A percentile compares a stretch with the other conserved stretches of the same genome.
phyloP scores from a whole-genome alignment of 2,888 invertebrate species.

The Operophtera brumata region DNA sequence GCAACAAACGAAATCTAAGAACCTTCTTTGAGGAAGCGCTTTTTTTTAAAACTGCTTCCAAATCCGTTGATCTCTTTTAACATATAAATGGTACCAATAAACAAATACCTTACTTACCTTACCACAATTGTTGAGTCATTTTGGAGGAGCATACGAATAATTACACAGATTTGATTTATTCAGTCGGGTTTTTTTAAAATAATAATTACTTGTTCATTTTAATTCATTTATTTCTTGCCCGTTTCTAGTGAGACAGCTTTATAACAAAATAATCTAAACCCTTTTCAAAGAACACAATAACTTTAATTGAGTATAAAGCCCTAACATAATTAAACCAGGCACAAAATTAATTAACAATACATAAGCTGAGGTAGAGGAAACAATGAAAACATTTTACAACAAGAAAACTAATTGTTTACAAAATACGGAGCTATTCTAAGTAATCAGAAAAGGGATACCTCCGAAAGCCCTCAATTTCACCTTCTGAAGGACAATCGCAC shows the following conservation, averaged over 20 bases:
- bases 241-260: background rate
- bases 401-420: slow-evolving; percentile 37
- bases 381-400: slow-evolving; percentile 31
- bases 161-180: no score
- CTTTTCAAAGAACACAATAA: background rate
- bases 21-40: no score
- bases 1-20: no score
- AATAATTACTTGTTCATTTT: no score
- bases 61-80: no score
- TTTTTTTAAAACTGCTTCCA: no score
- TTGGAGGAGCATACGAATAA: no score
- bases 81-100: no score
- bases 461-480: slow-evolving; percentile 7
- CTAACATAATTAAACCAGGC: background rate
- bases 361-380: slow-evolving; percentile 19
- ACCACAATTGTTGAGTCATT: no score
- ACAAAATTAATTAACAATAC: slow-evolving; percentile 19
- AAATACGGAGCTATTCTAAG: slow-evolving; percentile 31
- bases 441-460: slow-evolving; percentile 28
- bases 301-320: slow-evolving; percentile 1
- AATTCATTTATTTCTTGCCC: no score
- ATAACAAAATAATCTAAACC: background rate
- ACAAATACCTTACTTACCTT: no score
- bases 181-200: no score
- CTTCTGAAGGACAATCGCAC: slow-evolving; percentile 8